Conservation (phyloP, 2,888 invertebrate genomes). For the Habroteleia sp. region DNA sequence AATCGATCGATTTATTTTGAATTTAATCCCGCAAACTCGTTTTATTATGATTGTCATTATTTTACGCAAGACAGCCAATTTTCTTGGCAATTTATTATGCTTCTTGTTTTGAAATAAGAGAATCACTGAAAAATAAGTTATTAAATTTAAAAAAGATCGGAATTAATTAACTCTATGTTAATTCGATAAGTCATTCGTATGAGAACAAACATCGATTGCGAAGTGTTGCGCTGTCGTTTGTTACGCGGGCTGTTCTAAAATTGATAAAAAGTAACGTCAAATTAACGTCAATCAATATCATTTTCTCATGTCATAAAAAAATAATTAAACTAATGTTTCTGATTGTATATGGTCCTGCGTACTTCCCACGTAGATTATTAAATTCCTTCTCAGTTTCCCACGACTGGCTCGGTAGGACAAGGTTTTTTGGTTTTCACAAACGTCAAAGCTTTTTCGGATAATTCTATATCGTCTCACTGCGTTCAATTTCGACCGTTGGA, state of each 20-base stretch:
- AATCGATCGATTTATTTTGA: constrained; percentile 69
- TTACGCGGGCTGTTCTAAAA: too few species aligned
- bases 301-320: constrained; percentile 9
- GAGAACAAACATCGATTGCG: too few species aligned
- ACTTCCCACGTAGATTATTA: constrained; percentile 42
- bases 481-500: too few species aligned
- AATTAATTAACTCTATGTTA: too few species aligned
- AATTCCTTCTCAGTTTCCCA: constrained; percentile 20
- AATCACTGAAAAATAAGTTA: constrained; percentile 5
- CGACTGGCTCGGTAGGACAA: not conserved
- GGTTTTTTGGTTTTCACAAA: constrained; percentile 7
- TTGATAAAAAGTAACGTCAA: constrained; percentile 4
- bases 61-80: constrained; percentile 31
- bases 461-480: not conserved
- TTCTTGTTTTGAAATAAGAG: too few species aligned
- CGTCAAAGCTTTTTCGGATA: not conserved
- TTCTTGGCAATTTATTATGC: not conserved
- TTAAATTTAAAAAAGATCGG: too few species aligned
- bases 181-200: too few species aligned
- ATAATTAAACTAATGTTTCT: constrained; percentile 15
- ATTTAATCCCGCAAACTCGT: constrained; percentile 51
- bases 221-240: too few species aligned
- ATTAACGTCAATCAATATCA: constrained; percentile 20
- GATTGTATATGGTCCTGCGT: not conserved
- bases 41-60: constrained; percentile 50